Evolutionary conservation across 2,888 invertebrate genomes (phyloP).

Genomic region (Strigamia transsilvanica): DNA sequence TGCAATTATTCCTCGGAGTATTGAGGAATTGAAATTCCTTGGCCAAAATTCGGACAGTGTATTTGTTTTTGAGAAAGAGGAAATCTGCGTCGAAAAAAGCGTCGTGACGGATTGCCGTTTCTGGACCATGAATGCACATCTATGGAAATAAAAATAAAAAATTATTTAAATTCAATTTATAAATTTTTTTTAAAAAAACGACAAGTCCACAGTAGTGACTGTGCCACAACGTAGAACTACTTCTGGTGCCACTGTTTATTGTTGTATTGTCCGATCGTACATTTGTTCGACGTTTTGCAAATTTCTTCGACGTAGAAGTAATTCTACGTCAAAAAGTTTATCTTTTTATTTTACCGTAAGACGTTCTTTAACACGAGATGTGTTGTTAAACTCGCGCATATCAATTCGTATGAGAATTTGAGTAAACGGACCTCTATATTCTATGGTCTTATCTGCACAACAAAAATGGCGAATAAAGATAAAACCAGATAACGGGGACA

Average conservation of each 20-base stretch:
- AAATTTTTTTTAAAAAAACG: too few relatives aligned
- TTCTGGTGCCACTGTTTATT: too few relatives aligned
- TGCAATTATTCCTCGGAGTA: background rate
- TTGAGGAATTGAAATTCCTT: background rate
- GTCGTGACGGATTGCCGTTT: background rate
- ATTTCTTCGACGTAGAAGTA: too few relatives aligned
- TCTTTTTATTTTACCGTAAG: background rate
- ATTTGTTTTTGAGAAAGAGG: background rate
- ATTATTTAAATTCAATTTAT: too few relatives aligned
- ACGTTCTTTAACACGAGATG: background rate
- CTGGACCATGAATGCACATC: background rate
- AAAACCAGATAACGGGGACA: background rate
- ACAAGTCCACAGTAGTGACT: too few relatives aligned
- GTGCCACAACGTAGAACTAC: too few relatives aligned
- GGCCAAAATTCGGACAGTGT: background rate
- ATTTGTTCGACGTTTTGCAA: too few relatives aligned
- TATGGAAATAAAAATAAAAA: background rate
- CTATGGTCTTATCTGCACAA: background rate
- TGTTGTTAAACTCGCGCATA: background rate
- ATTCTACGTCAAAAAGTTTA: background rate
- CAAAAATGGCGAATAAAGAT: background rate
- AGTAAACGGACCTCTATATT: constrained; percentile 5
- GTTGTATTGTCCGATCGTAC: too few relatives aligned
- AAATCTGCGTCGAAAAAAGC: constrained; percentile 11
- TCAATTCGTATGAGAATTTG: background rate